phyloP scores from a whole-genome alignment of 2,797 vertebrate species.

The Peromyscus melanophrys region DNA sequence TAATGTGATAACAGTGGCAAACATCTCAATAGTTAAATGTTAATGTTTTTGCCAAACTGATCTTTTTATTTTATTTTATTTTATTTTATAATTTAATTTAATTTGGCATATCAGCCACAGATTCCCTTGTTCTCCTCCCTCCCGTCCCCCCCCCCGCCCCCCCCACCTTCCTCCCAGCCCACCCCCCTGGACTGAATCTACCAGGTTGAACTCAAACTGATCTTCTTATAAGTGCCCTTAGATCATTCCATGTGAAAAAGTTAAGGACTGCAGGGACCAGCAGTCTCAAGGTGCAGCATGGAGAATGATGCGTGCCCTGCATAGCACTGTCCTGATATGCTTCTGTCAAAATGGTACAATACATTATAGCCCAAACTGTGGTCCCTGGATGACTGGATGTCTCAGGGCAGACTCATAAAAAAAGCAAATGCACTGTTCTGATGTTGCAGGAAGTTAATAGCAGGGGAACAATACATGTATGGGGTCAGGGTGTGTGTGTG shows the following conservation, averaged over 20 bases:
- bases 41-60: neutral
- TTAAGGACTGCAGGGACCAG: neutral
- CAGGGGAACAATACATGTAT: too few species aligned
- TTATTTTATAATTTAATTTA: too few species aligned
- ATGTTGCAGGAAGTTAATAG: neutral
- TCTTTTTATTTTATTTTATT: neutral
- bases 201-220: too few species aligned
- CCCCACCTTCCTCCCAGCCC: too few species aligned
- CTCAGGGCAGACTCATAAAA: neutral
- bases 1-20: neutral
- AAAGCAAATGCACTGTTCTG: neutral
- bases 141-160: too few species aligned
- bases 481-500: fast-evolving
- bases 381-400: neutral
- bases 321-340: too few species aligned
- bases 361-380: neutral
- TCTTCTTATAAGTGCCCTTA: neutral
- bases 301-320: too few species aligned
- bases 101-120: too few species aligned
- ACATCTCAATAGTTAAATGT: neutral
- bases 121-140: too few species aligned
- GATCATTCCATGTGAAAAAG: neutral
- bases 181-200: too few species aligned
- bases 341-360: neutral
- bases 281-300: neutral